Conservation (phyloP, 2,797 vertebrate genomes). For the Coregonus sp. region DNA sequence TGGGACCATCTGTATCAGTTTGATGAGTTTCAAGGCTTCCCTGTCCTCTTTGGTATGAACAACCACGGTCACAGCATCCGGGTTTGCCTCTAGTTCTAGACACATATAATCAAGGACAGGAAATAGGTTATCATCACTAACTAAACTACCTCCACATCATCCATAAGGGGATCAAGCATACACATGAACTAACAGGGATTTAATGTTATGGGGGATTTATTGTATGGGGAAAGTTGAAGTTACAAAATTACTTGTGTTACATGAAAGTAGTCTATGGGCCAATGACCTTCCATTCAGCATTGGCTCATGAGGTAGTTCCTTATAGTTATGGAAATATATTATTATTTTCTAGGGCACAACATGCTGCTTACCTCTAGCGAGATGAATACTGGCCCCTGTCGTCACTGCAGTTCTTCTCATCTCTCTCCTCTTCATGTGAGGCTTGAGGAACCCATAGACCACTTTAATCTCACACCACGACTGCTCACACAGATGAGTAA, state of each 20-base stretch:
- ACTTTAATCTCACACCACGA: slow-evolving; percentile 79
- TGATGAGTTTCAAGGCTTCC: slow-evolving; percentile 49
- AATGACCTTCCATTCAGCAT: background rate
- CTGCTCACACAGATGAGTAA: slow-evolving; percentile 73
- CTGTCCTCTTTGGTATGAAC: slow-evolving; percentile 49
- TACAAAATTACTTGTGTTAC: background rate
- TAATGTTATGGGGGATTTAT: background rate
- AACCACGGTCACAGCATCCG: slow-evolving; percentile 59
- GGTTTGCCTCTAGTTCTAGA: slow-evolving; percentile 72
- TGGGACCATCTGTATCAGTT: slow-evolving; percentile 44
- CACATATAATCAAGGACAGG: background rate
- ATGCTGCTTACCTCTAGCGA: slow-evolving; percentile 66
- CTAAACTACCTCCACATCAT: background rate
- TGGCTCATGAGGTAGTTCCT: background rate
- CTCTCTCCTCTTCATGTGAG: slow-evolving; percentile 44
- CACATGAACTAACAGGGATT: background rate
- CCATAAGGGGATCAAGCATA: background rate
- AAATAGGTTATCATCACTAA: background rate
- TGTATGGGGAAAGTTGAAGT: background rate
- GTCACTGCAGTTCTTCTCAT: slow-evolving; percentile 59
- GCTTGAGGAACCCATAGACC: slow-evolving; percentile 62
- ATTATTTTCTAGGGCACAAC: background rate
- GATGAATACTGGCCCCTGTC: slow-evolving; percentile 69
- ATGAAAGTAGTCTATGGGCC: background rate
- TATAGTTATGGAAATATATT: background rate